Conservation (phyloP, 2,113 vertebrate genomes). For the Tachysurus vachellii region DNA sequence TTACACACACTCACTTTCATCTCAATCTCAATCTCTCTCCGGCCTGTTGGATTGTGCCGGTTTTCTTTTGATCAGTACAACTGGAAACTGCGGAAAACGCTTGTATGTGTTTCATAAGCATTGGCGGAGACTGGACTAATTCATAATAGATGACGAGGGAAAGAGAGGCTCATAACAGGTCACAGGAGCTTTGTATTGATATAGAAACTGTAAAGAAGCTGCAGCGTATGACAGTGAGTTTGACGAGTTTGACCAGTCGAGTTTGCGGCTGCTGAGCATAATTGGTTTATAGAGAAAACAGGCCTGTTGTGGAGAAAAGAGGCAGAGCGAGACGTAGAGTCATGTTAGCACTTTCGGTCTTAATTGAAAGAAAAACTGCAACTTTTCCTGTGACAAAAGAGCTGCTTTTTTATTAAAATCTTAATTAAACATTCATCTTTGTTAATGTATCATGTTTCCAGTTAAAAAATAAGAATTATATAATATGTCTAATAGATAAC, state of each 20-base stretch:
- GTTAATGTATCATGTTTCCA: neutral
- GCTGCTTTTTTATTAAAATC: neutral
- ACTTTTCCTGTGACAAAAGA: neutral
- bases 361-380: conserved; percentile 3
- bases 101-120: conserved; percentile 31
- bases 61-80: conserved; percentile 19
- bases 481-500: neutral
- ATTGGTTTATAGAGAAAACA: neutral
- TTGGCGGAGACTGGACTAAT: conserved; percentile 1
- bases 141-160: conserved; percentile 26
- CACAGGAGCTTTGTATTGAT: conserved; percentile 20
- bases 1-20: neutral
- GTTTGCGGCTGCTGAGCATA: neutral
- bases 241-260: conserved; percentile 14
- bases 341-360: conserved; percentile 7
- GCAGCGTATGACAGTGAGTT: neutral
- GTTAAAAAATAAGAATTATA: neutral
- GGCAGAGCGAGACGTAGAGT: neutral
- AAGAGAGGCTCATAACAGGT: conserved; percentile 9
- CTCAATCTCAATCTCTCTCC: conserved; percentile 4
- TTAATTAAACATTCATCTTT: neutral
- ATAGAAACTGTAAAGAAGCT: neutral
- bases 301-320: neutral
- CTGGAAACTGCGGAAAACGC: neutral
- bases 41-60: conserved; percentile 4